A percentile compares a stretch with the other conserved stretches of the same genome.
Conservation (phyloP, 2,888 invertebrate species). For the Stenchaetothrips biformis region DNA sequence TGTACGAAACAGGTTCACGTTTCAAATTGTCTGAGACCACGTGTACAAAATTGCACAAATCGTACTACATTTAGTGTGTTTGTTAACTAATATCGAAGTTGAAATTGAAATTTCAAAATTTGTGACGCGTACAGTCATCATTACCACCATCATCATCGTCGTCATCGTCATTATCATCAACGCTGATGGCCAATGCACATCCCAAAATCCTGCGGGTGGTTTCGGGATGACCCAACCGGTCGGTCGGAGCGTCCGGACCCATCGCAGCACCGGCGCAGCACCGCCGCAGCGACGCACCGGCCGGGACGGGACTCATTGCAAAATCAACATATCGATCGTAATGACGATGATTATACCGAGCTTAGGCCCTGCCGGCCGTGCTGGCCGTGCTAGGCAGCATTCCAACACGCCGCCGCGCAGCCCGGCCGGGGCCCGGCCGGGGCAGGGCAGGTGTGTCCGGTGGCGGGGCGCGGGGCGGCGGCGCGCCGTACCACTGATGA, state of each 20-base stretch:
- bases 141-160: no score
- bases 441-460: neutral
- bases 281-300: neutral
- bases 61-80: no score
- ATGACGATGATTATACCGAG: constrained; percentile 1
- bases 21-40: no score
- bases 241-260: neutral
- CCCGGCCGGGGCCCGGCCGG: neutral
- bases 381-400: neutral
- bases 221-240: neutral
- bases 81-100: no score
- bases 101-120: no score
- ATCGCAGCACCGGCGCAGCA: neutral
- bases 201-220: no score
- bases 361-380: neutral
- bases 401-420: neutral
- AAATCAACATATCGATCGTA: constrained; percentile 1
- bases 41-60: no score
- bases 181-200: neutral
- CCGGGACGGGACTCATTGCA: neutral
- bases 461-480: neutral
- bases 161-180: no score
- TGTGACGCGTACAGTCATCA: no score
- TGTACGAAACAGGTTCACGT: no score
- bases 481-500: neutral